These are phyloP conservation scores for Leptoclinus maculatus DNA, from an alignment of 2,797 vertebrate species.

Conservation along the genomic window DNA sequence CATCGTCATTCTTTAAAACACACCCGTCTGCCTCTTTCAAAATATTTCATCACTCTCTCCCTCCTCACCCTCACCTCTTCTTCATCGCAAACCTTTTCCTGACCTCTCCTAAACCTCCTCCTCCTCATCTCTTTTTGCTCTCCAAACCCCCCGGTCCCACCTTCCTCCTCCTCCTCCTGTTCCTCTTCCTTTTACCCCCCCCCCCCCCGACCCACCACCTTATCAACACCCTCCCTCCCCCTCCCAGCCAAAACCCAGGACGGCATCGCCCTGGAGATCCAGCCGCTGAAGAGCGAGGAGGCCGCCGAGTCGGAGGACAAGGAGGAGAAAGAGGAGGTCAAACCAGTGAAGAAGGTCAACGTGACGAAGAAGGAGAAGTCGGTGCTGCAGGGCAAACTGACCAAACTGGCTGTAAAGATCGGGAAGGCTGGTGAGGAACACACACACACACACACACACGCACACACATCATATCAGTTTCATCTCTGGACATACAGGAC, in stretches of 20 bases:
- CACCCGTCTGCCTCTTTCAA: constrained; percentile 6
- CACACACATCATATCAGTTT: neutral
- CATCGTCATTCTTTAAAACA: constrained; percentile 21
- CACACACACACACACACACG: neutral
- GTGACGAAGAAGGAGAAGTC: constrained; percentile 98
- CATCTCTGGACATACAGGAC: neutral
- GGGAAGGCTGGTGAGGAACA: constrained; percentile 92
- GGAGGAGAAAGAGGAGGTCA: constrained; percentile 87
- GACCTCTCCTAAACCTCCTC: constrained; percentile 4
- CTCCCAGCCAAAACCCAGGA: constrained; percentile 95
- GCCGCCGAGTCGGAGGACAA: constrained; percentile 91
- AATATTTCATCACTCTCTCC: neutral
- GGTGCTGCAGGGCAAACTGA: constrained; percentile 97
- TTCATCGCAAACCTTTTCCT: neutral
- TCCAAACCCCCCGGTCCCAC: neutral
- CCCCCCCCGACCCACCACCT: constrained; percentile 36
- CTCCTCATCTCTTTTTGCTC: constrained; percentile 12
- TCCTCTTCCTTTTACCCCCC: neutral
- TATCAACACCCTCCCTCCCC: constrained; percentile 12
- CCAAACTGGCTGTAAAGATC: constrained; percentile 93
- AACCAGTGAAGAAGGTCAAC: constrained; percentile 89
- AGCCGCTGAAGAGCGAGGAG: constrained; percentile 97
- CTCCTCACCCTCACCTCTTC: neutral
- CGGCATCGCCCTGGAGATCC: constrained; percentile 96
- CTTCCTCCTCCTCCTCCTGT: constrained; percentile 17